These are phyloP conservation scores for Lacanobia oleracea DNA, from an alignment of 2,888 invertebrate genomes.

Conservation along the genomic window DNA sequence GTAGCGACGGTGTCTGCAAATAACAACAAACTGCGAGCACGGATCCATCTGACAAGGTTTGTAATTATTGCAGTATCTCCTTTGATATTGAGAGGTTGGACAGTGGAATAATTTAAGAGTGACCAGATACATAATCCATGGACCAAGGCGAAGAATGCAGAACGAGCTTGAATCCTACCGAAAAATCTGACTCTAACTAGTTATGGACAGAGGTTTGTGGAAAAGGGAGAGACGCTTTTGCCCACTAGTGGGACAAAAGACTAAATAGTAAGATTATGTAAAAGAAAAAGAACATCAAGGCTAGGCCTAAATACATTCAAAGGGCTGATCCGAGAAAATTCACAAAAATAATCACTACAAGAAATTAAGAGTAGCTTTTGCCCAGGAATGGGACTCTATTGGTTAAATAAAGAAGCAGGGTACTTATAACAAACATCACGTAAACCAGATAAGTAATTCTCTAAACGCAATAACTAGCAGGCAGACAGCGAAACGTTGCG, in stretches of 20 bases:
- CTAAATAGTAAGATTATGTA: no score
- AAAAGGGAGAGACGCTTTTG: no score
- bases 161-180: no score
- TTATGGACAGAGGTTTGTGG: no score
- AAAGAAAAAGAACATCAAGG: neutral
- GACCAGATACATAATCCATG: neutral
- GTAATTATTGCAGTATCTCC: conserved; percentile 8
- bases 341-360: neutral
- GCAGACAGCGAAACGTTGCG: neutral
- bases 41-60: neutral
- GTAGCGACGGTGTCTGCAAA: conserved; percentile 18
- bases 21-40: conserved; percentile 36
- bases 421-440: conserved; percentile 21
- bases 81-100: neutral
- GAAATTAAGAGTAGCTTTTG: neutral
- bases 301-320: neutral
- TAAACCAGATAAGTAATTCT: conserved; percentile 1
- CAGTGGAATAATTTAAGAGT: neutral
- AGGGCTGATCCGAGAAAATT: neutral
- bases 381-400: neutral
- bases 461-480: conserved; percentile 12
- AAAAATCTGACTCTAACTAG: no score
- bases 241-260: no score
- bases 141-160: no score
- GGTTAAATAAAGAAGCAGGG: neutral